Evolutionary conservation across 2,888 invertebrate species (phyloP).

Genomic region (Hemithea aestivaria): DNA sequence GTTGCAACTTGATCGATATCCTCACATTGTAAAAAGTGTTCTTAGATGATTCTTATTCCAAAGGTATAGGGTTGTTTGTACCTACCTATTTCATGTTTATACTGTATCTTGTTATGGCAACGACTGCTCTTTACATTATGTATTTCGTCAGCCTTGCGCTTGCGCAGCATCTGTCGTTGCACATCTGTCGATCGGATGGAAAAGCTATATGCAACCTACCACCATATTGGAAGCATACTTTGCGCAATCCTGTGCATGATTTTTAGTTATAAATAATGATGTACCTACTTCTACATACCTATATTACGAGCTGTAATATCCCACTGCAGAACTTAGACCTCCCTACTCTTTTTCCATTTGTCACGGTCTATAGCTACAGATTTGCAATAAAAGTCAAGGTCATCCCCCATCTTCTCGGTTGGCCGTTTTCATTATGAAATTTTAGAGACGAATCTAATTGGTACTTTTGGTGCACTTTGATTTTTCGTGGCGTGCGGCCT

Average conservation of each 20-base stretch:
- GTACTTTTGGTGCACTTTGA: constrained; percentile 7
- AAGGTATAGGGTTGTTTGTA: constrained; percentile 1
- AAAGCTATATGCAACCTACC: constrained; percentile 20
- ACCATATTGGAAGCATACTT: constrained; percentile 20
- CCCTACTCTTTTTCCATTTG: too few species aligned
- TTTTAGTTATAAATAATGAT: too few species aligned
- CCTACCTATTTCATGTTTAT: not conserved
- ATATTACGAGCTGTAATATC: too few species aligned
- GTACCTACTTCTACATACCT: constrained; percentile 5
- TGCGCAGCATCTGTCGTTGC: constrained; percentile 42
- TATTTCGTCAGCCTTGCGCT: constrained; percentile 29
- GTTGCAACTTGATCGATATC: constrained; percentile 29
- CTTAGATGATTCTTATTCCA: constrained; percentile 4
- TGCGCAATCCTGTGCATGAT: constrained; percentile 10
- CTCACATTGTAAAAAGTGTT: constrained; percentile 6
- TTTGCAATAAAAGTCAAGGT: too few species aligned
- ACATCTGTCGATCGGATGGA: constrained; percentile 39
- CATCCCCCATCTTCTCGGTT: too few species aligned
- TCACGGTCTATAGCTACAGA: too few species aligned
- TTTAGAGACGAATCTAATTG: not conserved
- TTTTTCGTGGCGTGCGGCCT: constrained; percentile 5
- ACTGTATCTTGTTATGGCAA: constrained; percentile 5
- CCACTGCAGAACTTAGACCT: too few species aligned
- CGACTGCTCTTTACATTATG: constrained; percentile 20
- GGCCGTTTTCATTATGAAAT: too few species aligned